Evolutionary conservation across 2,888 invertebrate genomes (phyloP), one percentile per base, ranked within the genome.

Genomic region (Meandrusa payeni): DNA sequence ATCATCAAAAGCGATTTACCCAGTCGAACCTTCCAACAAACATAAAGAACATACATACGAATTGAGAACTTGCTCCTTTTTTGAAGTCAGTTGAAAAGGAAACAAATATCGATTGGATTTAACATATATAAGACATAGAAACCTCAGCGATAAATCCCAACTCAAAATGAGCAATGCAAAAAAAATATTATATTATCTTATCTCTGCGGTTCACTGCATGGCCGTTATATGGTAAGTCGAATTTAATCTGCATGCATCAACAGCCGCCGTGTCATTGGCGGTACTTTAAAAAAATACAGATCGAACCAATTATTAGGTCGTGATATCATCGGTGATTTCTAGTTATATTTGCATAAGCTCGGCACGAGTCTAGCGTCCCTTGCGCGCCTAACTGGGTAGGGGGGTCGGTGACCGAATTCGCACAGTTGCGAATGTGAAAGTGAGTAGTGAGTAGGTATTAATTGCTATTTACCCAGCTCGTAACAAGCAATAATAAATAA

Each of bases 401-500:
- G 61, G 47, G 73, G 76, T 67, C 78, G 57, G 48, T 57, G 70
- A 55, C 64, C 76, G 66, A 68, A 71, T 71, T 73, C 54, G 59
- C 60, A 55, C 48, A 53, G 55, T 48, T 46, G 43, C 49, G 41
- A 46, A 67, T 67, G 73, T 66, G 83, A 85, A 85, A 85, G 83
- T 78, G 76, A 76, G 68, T 74, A 85, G 83, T 78, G 76, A 76
- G 68, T 74, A 74, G 72, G 71, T 67, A 76, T 76, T 78, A 81
- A 80, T 81, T 75, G 71, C 64, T 73, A 61, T 69, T 74, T 78
- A 68, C 68, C 51, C 59, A 57, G 60, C 55, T 66, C 56, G 61
- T 63, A 65, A 64, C 56, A 50, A 64, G 68, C 55, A 67, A 70
- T 60, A 70, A 69, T 61, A 68, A 74, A 75, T 76, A 71, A 73